A percentile compares a stretch with the other conserved stretches of the same genome.
Conservation (phyloP, 2,797 vertebrate species). For the Chelonia mydas region DNA sequence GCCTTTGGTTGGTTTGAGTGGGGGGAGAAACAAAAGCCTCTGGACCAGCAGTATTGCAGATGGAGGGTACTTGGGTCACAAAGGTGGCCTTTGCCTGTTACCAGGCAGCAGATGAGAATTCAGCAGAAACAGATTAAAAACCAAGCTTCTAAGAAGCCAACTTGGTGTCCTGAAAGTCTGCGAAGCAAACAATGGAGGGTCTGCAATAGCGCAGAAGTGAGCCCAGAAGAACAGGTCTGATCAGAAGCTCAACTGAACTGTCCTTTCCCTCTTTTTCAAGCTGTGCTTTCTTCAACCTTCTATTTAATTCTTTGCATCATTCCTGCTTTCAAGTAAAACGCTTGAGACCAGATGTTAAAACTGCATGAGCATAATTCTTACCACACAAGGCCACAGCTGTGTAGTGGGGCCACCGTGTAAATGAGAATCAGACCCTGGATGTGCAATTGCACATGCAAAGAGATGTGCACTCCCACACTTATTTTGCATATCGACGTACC, state of each 20-base stretch:
- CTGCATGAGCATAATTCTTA: not conserved
- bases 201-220: not conserved
- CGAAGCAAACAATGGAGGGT: not conserved
- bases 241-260: not conserved
- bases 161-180: rapidly evolving
- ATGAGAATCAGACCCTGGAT: not conserved
- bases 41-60: not conserved
- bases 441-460: not conserved
- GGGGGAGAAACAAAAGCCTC: constrained; percentile 39
- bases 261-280: not conserved
- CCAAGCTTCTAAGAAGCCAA: constrained; percentile 12
- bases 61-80: not conserved
- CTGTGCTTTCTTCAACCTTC: not conserved
- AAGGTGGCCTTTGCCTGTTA: not conserved
- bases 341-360: not conserved
- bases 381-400: rapidly evolving
- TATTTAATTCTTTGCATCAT: not conserved
- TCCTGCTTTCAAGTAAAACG: not conserved
- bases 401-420: not conserved
- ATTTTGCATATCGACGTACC: not conserved
- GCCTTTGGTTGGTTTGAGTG: not conserved
- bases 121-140: constrained; percentile 29
- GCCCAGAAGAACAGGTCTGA: not conserved
- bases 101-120: constrained; percentile 18
- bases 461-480: not conserved